These are phyloP conservation scores for Vannuccia rotundouncinata DNA, from an alignment of 2,888 invertebrate genomes.

Conservation along the genomic window DNA sequence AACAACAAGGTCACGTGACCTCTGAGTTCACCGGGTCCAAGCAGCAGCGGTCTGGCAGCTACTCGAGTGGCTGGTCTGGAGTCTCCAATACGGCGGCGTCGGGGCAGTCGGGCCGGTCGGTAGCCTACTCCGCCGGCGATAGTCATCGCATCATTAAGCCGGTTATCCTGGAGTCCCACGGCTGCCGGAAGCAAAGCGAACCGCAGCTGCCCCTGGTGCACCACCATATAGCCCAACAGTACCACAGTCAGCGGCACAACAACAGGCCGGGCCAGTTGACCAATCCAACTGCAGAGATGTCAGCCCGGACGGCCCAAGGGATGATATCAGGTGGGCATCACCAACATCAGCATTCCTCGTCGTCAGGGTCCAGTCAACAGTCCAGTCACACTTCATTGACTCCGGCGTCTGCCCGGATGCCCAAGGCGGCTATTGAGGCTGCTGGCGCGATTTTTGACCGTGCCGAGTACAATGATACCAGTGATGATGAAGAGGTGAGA, in stretches of 20 bases:
- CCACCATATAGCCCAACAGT: neutral
- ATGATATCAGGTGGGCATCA: neutral
- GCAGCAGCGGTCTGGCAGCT: neutral
- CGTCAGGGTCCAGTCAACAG: neutral
- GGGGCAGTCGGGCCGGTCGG: neutral
- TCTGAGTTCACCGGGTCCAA: neutral
- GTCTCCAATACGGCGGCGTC: neutral
- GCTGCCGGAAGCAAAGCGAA: neutral
- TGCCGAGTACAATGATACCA: constrained; percentile 3
- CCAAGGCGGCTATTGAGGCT: constrained; percentile 4
- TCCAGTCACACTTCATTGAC: neutral
- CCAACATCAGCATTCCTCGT: neutral
- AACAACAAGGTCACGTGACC: too few relatives aligned
- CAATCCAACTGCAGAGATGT: neutral
- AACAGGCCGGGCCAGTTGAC: neutral
- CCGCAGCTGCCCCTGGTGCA: neutral
- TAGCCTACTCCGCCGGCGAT: neutral
- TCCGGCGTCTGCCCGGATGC: neutral
- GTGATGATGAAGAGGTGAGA: constrained; percentile 9
- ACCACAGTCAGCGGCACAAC: neutral
- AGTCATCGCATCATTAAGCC: neutral
- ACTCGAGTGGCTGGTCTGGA: neutral
- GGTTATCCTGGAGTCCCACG: neutral
- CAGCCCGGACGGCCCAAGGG: neutral
- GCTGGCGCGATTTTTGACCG: constrained; percentile 4